Evolutionary conservation across 2,113 vertebrate genomes (phyloP), one percentile per base, ranked within the genome.

Genomic region (Petrocephalus microphthalmus): DNA sequence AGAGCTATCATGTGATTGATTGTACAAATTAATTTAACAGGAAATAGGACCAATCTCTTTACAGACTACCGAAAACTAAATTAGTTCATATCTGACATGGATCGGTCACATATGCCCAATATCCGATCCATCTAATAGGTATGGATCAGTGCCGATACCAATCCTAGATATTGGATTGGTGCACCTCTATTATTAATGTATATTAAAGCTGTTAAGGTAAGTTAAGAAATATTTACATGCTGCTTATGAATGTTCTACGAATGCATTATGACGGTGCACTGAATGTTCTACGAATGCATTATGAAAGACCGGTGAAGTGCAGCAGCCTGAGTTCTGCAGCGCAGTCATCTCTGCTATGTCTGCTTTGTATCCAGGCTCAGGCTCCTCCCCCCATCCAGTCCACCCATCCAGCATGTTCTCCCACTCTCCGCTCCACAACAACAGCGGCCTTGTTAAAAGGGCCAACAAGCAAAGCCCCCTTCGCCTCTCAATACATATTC

Each of bases 401-500:
- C 71, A 29, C 64, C 88, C 49, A 22, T 74, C 85, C 67, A 56
- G 57, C 22, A 81, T 22, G 57, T 17, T 54, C 83, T 49, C 83
- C 84, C 20, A 64, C 81, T 89, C 85, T 86, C 88, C 0, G 37
- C 25, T 29, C 37, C 67, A 81, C n/a, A 87, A 89, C 88, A 89
- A 89, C 56, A n/a, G 84, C 37, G 1, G 88, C 88, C 52, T 89
- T 89, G 88, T 89, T 87, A 83, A 87, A 83, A 78, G 82, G 51
- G 51, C 88, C 88, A 87, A 82, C 22, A 25, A 83, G 52, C 37
- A 42, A 45, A 87, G 88, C 54, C 71, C 67, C 74, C 57, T 87
- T 82, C 74, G 37, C 67, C 85, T 87, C 85, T 82, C 67, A 89
- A 87, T 82, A 83, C 86, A 87, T 81, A 87, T 81, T 87, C 88